Percentiles rank a stretch among this genome's conserved stretches.
phyloP scores from a whole-genome alignment of 2,888 invertebrate genomes.

The Tanaodytes sp. region DNA sequence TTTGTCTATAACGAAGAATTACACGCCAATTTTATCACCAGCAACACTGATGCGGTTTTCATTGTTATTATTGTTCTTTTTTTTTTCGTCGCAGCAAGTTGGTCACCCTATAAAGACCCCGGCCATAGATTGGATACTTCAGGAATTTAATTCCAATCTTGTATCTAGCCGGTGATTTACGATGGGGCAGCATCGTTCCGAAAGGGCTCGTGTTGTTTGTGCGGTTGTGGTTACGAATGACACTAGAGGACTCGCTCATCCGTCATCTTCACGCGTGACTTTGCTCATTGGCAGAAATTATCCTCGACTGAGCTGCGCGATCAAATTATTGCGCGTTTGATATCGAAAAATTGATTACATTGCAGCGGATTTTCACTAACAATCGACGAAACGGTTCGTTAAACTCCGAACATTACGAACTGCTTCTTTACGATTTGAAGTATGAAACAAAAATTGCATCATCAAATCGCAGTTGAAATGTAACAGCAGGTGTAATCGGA shows the following conservation, averaged over 20 bases:
- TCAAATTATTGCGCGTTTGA: conserved; percentile 38
- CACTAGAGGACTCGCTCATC: conserved; percentile 49
- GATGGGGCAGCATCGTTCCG: conserved; percentile 47
- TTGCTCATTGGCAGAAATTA: conserved; percentile 49
- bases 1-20: too few species aligned
- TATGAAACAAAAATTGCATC: too few species aligned
- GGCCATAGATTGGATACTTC: conserved; percentile 27
- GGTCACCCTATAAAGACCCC: conserved; percentile 35
- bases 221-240: conserved; percentile 48
- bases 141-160: conserved; percentile 52
- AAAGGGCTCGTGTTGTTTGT: conserved; percentile 45
- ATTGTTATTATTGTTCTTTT: conserved; percentile 38
- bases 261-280: conserved; percentile 54
- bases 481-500: too few species aligned
- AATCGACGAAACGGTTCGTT: conserved; percentile 38
- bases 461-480: too few species aligned
- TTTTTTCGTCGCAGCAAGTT: conserved; percentile 20
- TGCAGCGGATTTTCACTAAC: conserved; percentile 30
- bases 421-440: conserved; percentile 2
- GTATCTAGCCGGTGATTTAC: conserved; percentile 50
- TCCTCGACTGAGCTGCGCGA: conserved; percentile 33
- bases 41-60: too few species aligned
- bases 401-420: conserved; percentile 23
- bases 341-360: conserved; percentile 38
- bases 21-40: too few species aligned